A percentile compares a stretch with the other conserved stretches of the same genome.
Evolutionary conservation across 2,113 vertebrate species (phyloP).

Genomic region (Otus sunia): DNA sequence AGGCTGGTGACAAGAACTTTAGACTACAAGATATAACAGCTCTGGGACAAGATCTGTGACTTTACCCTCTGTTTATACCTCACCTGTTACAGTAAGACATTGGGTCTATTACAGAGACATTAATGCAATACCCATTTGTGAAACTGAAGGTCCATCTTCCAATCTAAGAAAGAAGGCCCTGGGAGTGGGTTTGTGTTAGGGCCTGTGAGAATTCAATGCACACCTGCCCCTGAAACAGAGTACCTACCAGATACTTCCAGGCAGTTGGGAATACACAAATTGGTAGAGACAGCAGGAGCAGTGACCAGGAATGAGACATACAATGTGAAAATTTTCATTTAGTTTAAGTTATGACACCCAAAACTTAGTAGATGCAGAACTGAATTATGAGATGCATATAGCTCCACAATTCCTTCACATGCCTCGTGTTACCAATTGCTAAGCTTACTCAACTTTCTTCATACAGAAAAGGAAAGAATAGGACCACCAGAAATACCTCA

Average conservation of each 20-base stretch:
- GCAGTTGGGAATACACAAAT: background rate
- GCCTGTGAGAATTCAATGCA: background rate
- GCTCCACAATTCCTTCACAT: background rate
- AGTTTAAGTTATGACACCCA: background rate
- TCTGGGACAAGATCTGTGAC: background rate
- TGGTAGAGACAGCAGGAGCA: background rate
- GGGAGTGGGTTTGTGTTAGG: background rate
- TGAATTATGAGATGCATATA: background rate
- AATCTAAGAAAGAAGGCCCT: background rate
- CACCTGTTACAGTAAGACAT: background rate
- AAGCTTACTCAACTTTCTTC: background rate
- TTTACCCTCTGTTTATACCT: background rate
- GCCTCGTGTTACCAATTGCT: background rate
- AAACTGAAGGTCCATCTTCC: background rate
- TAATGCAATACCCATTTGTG: background rate
- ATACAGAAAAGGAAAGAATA: background rate
- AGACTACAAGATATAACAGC: background rate
- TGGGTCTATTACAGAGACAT: background rate
- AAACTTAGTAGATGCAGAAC: background rate
- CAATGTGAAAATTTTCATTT: background rate
- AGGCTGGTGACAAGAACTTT: background rate
- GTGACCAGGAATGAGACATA: background rate
- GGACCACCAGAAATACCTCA: background rate
- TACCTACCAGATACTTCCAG: background rate
- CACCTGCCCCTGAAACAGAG: background rate